A percentile compares a stretch with the other conserved stretches of the same genome.
These are phyloP conservation scores for Acrocyrtus sp. DNA, from an alignment of 2,888 invertebrate species.

Conservation along the genomic window DNA sequence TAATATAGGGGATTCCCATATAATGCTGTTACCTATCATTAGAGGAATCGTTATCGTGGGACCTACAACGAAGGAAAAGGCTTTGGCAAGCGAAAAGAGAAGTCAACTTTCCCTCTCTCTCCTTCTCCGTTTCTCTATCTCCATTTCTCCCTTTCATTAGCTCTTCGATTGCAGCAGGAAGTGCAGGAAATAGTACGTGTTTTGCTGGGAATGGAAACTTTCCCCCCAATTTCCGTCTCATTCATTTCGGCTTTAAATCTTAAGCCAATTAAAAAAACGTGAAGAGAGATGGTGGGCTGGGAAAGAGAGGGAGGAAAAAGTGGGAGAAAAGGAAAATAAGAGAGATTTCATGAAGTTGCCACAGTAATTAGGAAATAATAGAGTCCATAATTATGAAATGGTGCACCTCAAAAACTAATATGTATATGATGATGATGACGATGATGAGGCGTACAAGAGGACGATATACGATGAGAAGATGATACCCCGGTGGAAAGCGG, in stretches of 20 bases:
- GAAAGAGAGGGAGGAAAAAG: constrained; percentile 4
- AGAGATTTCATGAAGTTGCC: constrained; percentile 41
- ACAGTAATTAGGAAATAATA: constrained; percentile 61
- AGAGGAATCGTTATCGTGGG: constrained; percentile 35
- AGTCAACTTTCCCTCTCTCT: not conserved
- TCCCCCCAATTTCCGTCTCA: constrained; percentile 43
- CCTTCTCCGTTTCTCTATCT: not conserved
- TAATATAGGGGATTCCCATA: no score
- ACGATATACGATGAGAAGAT: not conserved
- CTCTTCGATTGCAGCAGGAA: no score
- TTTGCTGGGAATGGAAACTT: constrained; percentile 8
- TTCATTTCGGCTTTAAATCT: constrained; percentile 48
- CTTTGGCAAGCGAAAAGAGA: constrained; percentile 3
- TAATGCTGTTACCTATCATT: constrained; percentile 34
- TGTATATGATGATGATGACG: constrained; percentile 39
- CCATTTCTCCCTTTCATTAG: not conserved
- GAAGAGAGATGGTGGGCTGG: constrained; percentile 20
- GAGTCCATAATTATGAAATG: constrained; percentile 61
- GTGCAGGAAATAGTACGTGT: not conserved
- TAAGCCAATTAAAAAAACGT: constrained; percentile 51
- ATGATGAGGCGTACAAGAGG: constrained; percentile 6
- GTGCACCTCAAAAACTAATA: constrained; percentile 46
- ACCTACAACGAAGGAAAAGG: constrained; percentile 15
- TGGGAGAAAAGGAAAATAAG: constrained; percentile 13
- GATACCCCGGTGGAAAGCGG: not conserved